A percentile compares a stretch with the other conserved stretches of the same genome.
Evolutionary conservation across 2,888 invertebrate species (phyloP).

Genomic region (Trachelus tabidus): DNA sequence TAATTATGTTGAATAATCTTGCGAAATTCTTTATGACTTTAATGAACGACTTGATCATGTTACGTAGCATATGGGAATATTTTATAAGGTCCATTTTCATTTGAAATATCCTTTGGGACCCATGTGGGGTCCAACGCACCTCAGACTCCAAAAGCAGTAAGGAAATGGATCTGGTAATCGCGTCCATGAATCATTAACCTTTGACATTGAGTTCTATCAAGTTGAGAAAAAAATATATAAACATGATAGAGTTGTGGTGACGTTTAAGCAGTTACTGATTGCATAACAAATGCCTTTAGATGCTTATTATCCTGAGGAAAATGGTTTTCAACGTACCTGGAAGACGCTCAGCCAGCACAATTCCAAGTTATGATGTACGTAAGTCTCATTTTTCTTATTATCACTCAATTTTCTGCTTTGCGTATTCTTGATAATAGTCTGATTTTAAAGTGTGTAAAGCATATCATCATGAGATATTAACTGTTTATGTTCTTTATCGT

Average conservation of each 20-base stretch:
- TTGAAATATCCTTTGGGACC: background rate
- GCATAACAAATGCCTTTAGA: conserved; percentile 30
- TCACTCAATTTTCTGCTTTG: background rate
- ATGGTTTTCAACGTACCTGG: conserved; percentile 36
- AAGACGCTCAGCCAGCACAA: conserved; percentile 12
- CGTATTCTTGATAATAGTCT: background rate
- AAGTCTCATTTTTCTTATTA: background rate
- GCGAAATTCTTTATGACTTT: background rate
- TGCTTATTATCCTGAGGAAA: conserved; percentile 37
- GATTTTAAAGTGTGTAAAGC: background rate
- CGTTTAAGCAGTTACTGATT: conserved; percentile 15
- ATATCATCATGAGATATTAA: background rate
- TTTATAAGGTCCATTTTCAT: background rate
- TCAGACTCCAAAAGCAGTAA: background rate
- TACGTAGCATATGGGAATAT: too few species aligned
- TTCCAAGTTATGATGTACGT: conserved; percentile 46
- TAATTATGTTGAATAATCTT: background rate
- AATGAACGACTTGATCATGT: background rate
- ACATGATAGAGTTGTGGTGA: conserved; percentile 8
- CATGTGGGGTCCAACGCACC: background rate
- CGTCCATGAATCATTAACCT: background rate
- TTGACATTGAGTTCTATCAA: background rate
- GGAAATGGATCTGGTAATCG: background rate
- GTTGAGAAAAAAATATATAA: background rate
- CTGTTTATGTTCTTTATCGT: background rate